These are phyloP conservation scores for Slavum lentiscoides DNA, from an alignment of 2,888 invertebrate species.

Conservation along the genomic window DNA sequence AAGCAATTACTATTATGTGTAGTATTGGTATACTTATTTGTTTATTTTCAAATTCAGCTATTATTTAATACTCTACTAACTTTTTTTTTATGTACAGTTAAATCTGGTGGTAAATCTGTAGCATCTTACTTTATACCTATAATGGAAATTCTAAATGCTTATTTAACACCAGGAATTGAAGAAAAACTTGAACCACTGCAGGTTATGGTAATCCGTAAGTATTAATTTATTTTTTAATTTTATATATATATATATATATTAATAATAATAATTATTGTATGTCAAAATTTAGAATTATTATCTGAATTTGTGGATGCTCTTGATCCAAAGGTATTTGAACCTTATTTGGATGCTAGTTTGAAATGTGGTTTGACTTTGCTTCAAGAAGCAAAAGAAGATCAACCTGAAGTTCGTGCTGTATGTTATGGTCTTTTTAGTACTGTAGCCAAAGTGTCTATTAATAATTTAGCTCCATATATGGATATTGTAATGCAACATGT, in stretches of 20 bases:
- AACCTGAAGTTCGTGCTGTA: constrained; percentile 46
- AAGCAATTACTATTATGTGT: constrained; percentile 51
- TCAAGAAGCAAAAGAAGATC: constrained; percentile 40
- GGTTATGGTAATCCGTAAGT: constrained; percentile 42
- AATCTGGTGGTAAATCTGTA: constrained; percentile 35
- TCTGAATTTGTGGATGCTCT: constrained; percentile 48
- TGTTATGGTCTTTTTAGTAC: constrained; percentile 47
- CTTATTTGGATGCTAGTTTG: constrained; percentile 47
- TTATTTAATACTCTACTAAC: background rate
- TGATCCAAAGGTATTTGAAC: constrained; percentile 48
- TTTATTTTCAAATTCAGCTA: background rate
- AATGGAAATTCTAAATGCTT: constrained; percentile 40
- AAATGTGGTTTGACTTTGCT: constrained; percentile 41
- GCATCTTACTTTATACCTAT: constrained; percentile 42
- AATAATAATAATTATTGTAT: background rate
- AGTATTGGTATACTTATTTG: constrained; percentile 34
- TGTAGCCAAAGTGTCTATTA: constrained; percentile 38
- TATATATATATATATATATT: background rate
- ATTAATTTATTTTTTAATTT: background rate
- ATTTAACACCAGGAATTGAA: constrained; percentile 40
- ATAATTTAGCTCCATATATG: constrained; percentile 32
- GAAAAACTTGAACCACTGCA: constrained; percentile 29
- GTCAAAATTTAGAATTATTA: constrained; percentile 33
- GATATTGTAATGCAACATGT: constrained; percentile 41
- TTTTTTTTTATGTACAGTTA: constrained; percentile 18